These are phyloP conservation scores for Lysandra bellargus DNA, from an alignment of 2,888 invertebrate species.

Conservation along the genomic window DNA sequence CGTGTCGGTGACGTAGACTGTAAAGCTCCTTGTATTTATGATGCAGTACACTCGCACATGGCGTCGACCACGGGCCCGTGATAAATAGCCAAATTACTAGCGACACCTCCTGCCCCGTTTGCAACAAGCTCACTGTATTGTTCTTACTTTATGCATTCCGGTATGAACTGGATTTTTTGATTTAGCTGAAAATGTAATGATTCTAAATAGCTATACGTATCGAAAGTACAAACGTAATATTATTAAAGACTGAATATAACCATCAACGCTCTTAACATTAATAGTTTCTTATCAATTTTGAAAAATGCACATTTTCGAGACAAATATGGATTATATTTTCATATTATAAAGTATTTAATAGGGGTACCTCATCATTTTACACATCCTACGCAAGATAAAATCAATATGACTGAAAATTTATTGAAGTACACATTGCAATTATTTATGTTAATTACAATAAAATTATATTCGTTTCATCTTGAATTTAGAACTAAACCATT, in stretches of 20 bases:
- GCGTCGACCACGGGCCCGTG: conserved; percentile 56
- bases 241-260: too few species aligned
- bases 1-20: conserved; percentile 43
- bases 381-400: not conserved
- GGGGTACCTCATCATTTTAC: too few species aligned
- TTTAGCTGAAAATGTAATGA: not conserved
- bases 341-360: too few species aligned
- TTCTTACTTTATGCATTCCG: conserved; percentile 25
- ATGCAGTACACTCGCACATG: conserved; percentile 65
- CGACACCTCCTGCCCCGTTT: conserved; percentile 53
- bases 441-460: not conserved
- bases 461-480: not conserved
- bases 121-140: conserved; percentile 38
- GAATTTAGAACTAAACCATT: not conserved
- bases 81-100: conserved; percentile 69
- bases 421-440: not conserved
- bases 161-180: not conserved
- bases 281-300: too few species aligned
- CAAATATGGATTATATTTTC: too few species aligned
- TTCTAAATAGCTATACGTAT: too few species aligned
- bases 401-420: not conserved
- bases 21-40: conserved; percentile 55
- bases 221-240: too few species aligned
- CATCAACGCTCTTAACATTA: too few species aligned
- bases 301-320: too few species aligned